Conservation (phyloP, 2,888 invertebrate genomes). For the Horisme vitalbata region DNA sequence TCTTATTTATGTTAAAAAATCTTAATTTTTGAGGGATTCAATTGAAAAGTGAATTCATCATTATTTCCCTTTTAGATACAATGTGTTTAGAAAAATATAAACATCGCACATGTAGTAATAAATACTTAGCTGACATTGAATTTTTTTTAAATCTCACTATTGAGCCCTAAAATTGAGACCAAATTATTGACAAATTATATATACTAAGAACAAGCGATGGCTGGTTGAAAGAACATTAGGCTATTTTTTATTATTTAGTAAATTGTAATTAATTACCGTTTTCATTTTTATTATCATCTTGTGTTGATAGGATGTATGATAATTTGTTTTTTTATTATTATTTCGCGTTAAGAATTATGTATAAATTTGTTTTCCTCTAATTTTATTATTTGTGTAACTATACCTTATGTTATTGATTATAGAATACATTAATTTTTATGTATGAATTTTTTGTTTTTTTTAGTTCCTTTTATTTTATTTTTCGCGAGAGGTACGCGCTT, state of each 20-base stretch:
- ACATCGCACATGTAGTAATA: constrained; percentile 27
- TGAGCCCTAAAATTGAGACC: constrained; percentile 70
- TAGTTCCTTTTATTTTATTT: constrained; percentile 50
- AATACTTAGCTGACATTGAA: constrained; percentile 17
- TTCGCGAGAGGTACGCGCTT: constrained; percentile 19
- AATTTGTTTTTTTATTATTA: constrained; percentile 73
- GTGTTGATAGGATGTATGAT: constrained; percentile 77
- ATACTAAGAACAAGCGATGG: constrained; percentile 54
- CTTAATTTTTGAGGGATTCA: constrained; percentile 22
- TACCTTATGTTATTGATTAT: constrained; percentile 81
- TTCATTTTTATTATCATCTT: constrained; percentile 68
- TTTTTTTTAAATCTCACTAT: constrained; percentile 30
- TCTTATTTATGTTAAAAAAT: constrained; percentile 29
- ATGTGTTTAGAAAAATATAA: constrained; percentile 25
- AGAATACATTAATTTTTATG: constrained; percentile 83
- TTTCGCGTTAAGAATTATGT: constrained; percentile 79
- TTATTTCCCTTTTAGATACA: constrained; percentile 16
- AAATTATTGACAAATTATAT: constrained; percentile 61
- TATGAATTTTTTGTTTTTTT: constrained; percentile 71
- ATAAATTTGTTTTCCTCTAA: constrained; percentile 81
- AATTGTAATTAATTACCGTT: constrained; percentile 79
- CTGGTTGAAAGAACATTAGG: constrained; percentile 54
- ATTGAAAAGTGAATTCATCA: constrained; percentile 16
- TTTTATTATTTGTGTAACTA: constrained; percentile 82
- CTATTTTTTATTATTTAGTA: constrained; percentile 66